A percentile compares a stretch with the other conserved stretches of the same genome.
These are phyloP conservation scores for Apogon hyalosoma DNA, from an alignment of 2,797 vertebrate genomes.

Conservation along the genomic window DNA sequence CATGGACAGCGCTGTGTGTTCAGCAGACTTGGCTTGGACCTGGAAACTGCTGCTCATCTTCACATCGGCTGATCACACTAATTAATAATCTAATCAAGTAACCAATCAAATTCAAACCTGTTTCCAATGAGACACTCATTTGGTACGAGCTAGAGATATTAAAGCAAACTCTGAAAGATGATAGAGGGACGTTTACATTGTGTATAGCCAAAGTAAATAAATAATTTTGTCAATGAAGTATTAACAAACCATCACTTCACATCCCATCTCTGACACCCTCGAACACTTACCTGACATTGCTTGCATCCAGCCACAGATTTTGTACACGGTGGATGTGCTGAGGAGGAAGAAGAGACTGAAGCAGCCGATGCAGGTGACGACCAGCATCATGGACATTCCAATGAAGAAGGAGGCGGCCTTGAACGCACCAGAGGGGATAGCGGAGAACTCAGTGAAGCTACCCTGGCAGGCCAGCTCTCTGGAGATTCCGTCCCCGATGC, in stretches of 20 bases:
- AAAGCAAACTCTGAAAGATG: neutral
- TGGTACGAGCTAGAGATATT: neutral
- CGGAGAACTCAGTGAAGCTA: constrained; percentile 95
- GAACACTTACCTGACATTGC: constrained; percentile 88
- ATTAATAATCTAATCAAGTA: constrained; percentile 25
- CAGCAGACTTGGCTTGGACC: constrained; percentile 13
- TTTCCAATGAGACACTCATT: neutral
- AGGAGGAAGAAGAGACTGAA: constrained; percentile 98
- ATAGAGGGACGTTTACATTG: neutral
- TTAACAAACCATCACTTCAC: neutral
- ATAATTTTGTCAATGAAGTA: neutral
- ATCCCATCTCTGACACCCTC: neutral
- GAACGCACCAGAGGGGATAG: constrained; percentile 93
- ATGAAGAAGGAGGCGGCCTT: constrained; percentile 98
- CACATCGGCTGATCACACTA: constrained; percentile 5
- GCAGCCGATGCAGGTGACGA: constrained; percentile 93
- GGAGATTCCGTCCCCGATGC: constrained; percentile 91
- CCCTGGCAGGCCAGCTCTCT: constrained; percentile 93
- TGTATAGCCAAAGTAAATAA: too few relatives aligned
- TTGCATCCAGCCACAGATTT: constrained; percentile 99
- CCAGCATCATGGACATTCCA: constrained; percentile 96
- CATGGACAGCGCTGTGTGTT: constrained; percentile 53
- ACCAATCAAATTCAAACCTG: constrained; percentile 29
- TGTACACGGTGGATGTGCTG: constrained; percentile 97
- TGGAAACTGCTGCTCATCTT: constrained; percentile 21